Conservation (phyloP, 2,113 vertebrate species). For the Pedetes capensis region DNA sequence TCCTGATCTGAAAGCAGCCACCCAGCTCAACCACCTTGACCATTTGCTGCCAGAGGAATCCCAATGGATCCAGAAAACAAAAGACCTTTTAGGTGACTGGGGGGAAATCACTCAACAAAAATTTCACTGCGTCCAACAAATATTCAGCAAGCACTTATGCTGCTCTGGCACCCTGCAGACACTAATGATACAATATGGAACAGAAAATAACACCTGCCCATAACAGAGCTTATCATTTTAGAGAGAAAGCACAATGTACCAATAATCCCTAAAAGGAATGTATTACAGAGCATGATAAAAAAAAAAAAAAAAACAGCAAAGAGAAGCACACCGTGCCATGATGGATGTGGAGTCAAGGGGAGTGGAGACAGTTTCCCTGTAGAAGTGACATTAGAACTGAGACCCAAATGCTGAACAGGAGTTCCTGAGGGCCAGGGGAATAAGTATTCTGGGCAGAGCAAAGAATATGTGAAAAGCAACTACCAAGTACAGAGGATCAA, state of each 20-base stretch:
- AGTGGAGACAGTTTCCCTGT: background rate
- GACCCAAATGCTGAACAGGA: background rate
- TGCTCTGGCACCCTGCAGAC: accelerated
- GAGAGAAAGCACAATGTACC: background rate
- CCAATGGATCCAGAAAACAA: background rate
- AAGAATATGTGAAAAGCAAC: background rate
- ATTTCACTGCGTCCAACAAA: background rate
- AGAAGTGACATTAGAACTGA: background rate
- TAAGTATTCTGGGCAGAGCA: background rate
- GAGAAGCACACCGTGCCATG: background rate
- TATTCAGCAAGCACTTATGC: background rate
- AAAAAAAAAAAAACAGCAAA: no score
- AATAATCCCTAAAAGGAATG: background rate
- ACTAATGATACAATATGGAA: background rate
- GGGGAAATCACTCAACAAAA: background rate
- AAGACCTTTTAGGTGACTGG: background rate
- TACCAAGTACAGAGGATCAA: background rate
- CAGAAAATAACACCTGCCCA: background rate
- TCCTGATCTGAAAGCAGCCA: background rate
- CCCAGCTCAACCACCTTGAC: background rate
- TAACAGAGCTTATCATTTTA: background rate
- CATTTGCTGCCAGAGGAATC: background rate
- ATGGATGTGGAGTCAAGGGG: accelerated
- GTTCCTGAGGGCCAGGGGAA: background rate
- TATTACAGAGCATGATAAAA: background rate